Evolutionary conservation across 2,888 invertebrate genomes (phyloP).

Genomic region (Epinotia nisella): DNA sequence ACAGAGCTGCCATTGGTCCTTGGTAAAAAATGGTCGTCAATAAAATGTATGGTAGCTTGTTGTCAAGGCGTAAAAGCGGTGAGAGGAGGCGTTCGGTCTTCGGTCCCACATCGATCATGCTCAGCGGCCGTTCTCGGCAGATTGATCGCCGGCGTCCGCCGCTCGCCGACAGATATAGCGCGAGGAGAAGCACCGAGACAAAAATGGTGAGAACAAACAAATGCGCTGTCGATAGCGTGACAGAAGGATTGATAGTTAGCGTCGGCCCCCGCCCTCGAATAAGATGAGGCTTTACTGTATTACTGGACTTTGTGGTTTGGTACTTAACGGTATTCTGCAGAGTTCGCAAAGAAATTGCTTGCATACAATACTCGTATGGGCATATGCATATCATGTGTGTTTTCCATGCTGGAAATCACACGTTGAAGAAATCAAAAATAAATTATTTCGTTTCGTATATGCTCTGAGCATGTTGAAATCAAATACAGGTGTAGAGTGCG

Average conservation of each 20-base stretch:
- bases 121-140: constrained; percentile 70
- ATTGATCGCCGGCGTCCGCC: constrained; percentile 74
- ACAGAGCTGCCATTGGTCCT: constrained; percentile 53
- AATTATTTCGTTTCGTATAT: too few relatives aligned
- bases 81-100: constrained; percentile 56
- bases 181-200: constrained; percentile 72
- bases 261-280: constrained; percentile 30
- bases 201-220: constrained; percentile 82
- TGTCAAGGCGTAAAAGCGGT: constrained; percentile 55
- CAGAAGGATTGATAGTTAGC: constrained; percentile 81
- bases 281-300: constrained; percentile 39
- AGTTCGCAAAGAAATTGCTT: constrained; percentile 14
- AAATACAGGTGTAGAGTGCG: too few relatives aligned
- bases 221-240: constrained; percentile 80
- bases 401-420: too few relatives aligned
- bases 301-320: constrained; percentile 16
- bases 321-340: constrained; percentile 16
- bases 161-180: constrained; percentile 62
- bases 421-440: too few relatives aligned
- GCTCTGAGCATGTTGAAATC: too few relatives aligned
- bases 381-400: too few relatives aligned
- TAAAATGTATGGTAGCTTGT: constrained; percentile 69
- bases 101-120: constrained; percentile 75
- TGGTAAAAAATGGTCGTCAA: constrained; percentile 60
- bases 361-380: not conserved